A percentile compares a stretch with the other conserved stretches of the same genome.
Conservation (phyloP, 2,797 vertebrate species). For the Manis crassicaudata region DNA sequence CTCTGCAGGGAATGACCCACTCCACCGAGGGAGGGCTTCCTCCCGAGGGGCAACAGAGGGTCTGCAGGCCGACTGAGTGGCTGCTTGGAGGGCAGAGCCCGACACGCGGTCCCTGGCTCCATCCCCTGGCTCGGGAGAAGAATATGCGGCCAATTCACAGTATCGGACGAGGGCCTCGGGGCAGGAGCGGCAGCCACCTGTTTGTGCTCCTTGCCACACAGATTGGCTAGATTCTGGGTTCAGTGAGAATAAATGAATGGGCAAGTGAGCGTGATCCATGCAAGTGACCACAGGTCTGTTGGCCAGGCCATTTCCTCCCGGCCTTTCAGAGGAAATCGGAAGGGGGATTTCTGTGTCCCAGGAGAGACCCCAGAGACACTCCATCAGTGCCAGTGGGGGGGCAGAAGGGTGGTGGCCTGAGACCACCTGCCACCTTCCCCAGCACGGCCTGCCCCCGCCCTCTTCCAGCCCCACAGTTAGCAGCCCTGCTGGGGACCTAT, state of each 20-base stretch:
- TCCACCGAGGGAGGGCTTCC: no score
- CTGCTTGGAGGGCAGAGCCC: background rate
- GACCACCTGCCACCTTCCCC: background rate
- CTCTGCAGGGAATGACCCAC: no score
- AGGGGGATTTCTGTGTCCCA: no score
- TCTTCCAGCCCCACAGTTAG: background rate
- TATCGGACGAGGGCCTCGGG: rapidly evolving
- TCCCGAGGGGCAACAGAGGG: no score
- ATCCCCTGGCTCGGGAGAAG: rapidly evolving
- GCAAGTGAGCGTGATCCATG: rapidly evolving
- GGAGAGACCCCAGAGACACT: no score
- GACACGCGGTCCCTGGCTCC: rapidly evolving
- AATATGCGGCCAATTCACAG: rapidly evolving
- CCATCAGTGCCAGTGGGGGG: background rate
- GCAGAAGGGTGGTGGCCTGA: no score
- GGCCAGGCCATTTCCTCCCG: no score
- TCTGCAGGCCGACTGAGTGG: no score
- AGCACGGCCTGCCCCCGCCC: background rate
- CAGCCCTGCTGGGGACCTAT: background rate
- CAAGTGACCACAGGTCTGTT: rapidly evolving
- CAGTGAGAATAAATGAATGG: background rate
- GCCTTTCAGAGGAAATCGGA: no score
- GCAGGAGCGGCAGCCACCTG: background rate
- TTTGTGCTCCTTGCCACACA: background rate
- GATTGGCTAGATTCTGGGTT: background rate